Percentiles rank a stretch among this genome's conserved stretches.
These are phyloP conservation scores for Cygnus olor DNA, from an alignment of 2,797 vertebrate genomes.

Conservation along the genomic window DNA sequence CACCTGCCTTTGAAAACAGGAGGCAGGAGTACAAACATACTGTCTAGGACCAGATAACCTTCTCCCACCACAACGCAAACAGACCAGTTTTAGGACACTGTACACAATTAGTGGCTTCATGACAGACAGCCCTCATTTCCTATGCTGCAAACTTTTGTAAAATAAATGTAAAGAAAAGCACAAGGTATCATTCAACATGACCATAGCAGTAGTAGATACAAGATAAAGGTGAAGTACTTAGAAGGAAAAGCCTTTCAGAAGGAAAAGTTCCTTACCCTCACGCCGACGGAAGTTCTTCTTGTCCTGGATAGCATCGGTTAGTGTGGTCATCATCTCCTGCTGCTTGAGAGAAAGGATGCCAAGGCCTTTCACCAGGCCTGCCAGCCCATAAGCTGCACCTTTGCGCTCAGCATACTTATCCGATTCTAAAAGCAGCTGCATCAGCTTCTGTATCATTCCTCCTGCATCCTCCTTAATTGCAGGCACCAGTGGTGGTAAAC, in stretches of 20 bases:
- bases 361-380: slow-evolving; percentile 95
- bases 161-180: not conserved
- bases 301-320: slow-evolving; percentile 97
- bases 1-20: not conserved
- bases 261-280: slow-evolving; percentile 84
- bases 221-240: not conserved
- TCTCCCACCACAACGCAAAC: not conserved
- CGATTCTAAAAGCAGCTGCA: slow-evolving; percentile 95
- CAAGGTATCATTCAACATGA: not conserved
- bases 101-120: not conserved
- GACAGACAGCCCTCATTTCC: not conserved
- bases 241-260: not conserved
- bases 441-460: slow-evolving; percentile 92
- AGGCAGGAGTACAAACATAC: not conserved
- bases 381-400: slow-evolving; percentile 94
- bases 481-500: slow-evolving; percentile 94
- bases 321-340: slow-evolving; percentile 96
- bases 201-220: not conserved
- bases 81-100: not conserved
- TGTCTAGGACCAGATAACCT: not conserved
- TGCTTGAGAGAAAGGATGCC: slow-evolving; percentile 98
- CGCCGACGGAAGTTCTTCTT: slow-evolving; percentile 97
- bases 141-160: not conserved
- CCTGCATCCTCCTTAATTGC: slow-evolving; percentile 96
- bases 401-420: slow-evolving; percentile 97